Evolutionary conservation across 92 coral and sea anemone genomes (phyloP).

Genomic region (Porites cylindrica): DNA sequence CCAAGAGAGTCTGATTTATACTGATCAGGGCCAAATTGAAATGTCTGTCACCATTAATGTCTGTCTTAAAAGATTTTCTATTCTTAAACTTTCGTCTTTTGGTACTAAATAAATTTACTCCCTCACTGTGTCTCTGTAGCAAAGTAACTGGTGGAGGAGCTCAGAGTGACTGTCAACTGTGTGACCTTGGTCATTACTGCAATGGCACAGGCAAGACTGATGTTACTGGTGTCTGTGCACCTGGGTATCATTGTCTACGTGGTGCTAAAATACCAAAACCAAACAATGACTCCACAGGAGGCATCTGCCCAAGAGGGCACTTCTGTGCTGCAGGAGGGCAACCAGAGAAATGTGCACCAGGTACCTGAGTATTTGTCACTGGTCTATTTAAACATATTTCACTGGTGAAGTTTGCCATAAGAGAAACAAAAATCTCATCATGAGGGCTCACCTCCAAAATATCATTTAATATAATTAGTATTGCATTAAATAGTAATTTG

Average conservation of each 20-base stretch:
- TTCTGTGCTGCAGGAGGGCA: constrained; percentile 82
- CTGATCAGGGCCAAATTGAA: too few species aligned
- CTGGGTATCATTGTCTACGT: constrained; percentile 86
- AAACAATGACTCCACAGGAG: constrained; percentile 93
- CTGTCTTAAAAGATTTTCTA: too few species aligned
- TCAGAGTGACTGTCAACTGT: constrained; percentile 61
- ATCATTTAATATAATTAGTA: too few species aligned
- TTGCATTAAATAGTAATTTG: too few species aligned
- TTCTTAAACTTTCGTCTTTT: too few species aligned
- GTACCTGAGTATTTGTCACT: constrained; percentile 21
- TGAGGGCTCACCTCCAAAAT: too few species aligned
- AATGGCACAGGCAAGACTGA: constrained; percentile 77
- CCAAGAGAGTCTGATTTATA: too few species aligned
- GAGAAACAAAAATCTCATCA: too few species aligned
- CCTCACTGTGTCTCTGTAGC: neutral
- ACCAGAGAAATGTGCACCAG: constrained; percentile 78
- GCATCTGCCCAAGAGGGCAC: constrained; percentile 87
- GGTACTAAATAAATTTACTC: neutral
- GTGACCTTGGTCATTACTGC: constrained; percentile 92
- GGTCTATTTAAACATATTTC: neutral
- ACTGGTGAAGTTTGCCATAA: too few species aligned
- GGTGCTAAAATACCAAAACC: constrained; percentile 88
- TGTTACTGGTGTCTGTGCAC: constrained; percentile 67
- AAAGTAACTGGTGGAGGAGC: constrained; percentile 34
- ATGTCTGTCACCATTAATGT: too few species aligned